Evolutionary conservation across 2,797 vertebrate species (phyloP), one percentile per base, ranked within the genome.

Genomic region (Schizothorax lantsangensis): DNA sequence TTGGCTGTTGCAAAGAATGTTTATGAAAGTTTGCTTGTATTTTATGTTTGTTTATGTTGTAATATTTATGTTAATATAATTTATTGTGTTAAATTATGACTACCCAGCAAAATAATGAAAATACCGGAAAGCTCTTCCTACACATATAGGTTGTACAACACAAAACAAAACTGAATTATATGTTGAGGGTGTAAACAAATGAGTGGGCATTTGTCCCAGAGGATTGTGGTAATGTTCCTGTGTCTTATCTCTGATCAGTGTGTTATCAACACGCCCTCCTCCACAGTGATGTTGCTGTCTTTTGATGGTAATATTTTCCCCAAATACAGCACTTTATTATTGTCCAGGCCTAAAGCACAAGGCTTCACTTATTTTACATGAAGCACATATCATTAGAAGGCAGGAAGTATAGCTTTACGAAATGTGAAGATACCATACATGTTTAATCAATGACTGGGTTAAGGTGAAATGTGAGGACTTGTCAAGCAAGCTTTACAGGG

Each of bases 201-300:
- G 8, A 72, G 8, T 10, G 45, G 49, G 75, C 33, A 6, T 81
- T 74, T 81, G 54, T 81, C 59, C 36, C 54, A 43, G 23, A 74
- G 43, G 68, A 68, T 26, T 68, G 49, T 15, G 26, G 43, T 64
- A 26, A 33, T 69, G 49, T 62, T 79, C 12, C 54, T 49, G 57
- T 64, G 19, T 86, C 82, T 87, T 88, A 90, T 89, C 87, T 84
- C 17, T 49, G 64, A 86, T 83, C 64, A 71, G 74, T 78, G 73
- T 88, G 52, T 62, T 38, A 77, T 33, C 81, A 86, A 85, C 87
- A 90, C 75, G 33, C 83, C 88, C 89, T 86, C 68, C 66, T 78
- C 26, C 83, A 83, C 84, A 71, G 64, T 57, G 85, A 84, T 87
- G 83, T 74, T 73, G 59, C 43, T 88, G 82, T 80, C 9, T 64